These are phyloP conservation scores for Poeciliopsis prolifica DNA, from an alignment of 2,113 vertebrate species.

Conservation along the genomic window DNA sequence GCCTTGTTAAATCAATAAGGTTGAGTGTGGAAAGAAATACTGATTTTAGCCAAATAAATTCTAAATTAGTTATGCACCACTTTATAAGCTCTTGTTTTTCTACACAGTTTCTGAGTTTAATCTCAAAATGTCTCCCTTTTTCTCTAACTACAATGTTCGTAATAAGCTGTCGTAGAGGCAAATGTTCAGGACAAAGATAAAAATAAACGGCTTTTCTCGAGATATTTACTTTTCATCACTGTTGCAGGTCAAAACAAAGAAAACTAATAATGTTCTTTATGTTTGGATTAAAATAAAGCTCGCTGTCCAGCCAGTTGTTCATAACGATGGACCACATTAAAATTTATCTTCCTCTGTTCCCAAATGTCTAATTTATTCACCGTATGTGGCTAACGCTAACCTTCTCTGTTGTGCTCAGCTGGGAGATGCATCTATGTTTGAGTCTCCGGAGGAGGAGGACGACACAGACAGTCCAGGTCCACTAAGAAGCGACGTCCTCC, in stretches of 20 bases:
- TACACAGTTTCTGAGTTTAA: too few species aligned
- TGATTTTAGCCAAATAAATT: neutral
- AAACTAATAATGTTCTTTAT: neutral
- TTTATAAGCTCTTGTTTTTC: too few species aligned
- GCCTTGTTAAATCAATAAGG: neutral
- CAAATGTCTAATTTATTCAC: neutral
- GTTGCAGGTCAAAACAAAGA: neutral
- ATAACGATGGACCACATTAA: neutral
- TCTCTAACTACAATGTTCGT: too few species aligned
- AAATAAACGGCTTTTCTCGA: too few species aligned
- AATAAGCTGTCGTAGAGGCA: too few species aligned
- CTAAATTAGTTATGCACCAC: too few species aligned
- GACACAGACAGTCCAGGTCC: constrained; percentile 63
- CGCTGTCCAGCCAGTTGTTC: neutral
- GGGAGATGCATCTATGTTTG: constrained; percentile 72
- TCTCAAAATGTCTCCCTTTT: too few species aligned
- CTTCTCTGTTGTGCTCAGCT: constrained; percentile 41
- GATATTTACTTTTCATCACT: neutral
- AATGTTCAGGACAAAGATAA: too few species aligned
- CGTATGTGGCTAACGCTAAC: neutral
- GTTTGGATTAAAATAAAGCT: neutral
- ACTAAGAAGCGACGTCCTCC: constrained; percentile 23
- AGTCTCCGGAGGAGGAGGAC: constrained; percentile 78
- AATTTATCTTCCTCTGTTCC: neutral
- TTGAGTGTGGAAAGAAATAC: neutral